Evolutionary conservation across 2,797 vertebrate species (phyloP), one percentile per base, ranked within the genome.

Genomic region (Crotalus adamanteus): DNA sequence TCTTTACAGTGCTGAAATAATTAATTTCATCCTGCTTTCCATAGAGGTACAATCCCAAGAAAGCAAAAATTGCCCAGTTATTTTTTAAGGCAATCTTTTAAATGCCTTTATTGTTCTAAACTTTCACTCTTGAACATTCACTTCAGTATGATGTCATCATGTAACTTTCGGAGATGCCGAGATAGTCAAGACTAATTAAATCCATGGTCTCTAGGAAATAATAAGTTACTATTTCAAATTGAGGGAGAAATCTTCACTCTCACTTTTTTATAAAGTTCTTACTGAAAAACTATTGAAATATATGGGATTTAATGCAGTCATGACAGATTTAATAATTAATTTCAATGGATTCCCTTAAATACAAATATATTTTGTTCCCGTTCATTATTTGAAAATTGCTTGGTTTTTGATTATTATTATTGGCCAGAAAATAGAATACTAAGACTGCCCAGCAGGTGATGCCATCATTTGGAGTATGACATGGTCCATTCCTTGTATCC

Each of bases 1-100:
- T 90, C 93, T 97, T 98, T 97, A 97, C 92, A 95, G 94, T 59
- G 96, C 97, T 97, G 97, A 96, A 97, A 98, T 97, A 98, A 98
- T 98, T 97, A 96, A 98, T 98, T 98, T 98, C 94, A 97, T 93
- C 92, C 94, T 96, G 92, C 20, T 87, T 96, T 95, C 91, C 93
- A 95, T 94, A 95, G 95, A 96, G 91, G 55, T 94, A 95, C 95
- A 96, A 96, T 87, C 78, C 94, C 86, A 94, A 91, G 90, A 94
- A 92, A 86, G 91, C 31, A 91, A 93, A 94, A 97, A 56, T 91
- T 94, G 94, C 95, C 87, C 91, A 94, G 37, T 94, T 97, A 95
- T 92, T 96, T 94, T 95, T 95, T 88, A 87, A 94, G 53, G 92
- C 42, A 57, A 94, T 1, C 6, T 16, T 90, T 95, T 92, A 93